Percentiles rank a stretch among this genome's conserved stretches.
Evolutionary conservation across 2,113 vertebrate genomes (phyloP).

Genomic region (Ceyx margarethae): DNA sequence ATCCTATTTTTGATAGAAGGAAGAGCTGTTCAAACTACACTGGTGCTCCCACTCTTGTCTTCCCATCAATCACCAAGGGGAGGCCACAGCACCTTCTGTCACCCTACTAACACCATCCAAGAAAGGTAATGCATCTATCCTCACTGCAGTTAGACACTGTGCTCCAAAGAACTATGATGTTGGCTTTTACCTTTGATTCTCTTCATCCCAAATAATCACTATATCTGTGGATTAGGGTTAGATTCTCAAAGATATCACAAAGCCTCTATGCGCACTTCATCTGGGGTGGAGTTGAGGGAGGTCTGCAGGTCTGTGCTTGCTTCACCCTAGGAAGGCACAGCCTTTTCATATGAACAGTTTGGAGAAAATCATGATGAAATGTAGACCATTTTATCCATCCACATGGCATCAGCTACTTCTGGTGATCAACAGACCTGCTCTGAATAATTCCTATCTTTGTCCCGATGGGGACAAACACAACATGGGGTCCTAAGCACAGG

Average conservation of each 20-base stretch:
- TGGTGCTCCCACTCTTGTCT: neutral
- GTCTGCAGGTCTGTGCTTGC: neutral
- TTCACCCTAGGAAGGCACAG: neutral
- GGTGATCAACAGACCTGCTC: neutral
- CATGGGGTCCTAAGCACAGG: neutral
- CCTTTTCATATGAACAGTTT: neutral
- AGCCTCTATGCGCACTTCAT: neutral
- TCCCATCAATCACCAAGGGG: rapidly evolving
- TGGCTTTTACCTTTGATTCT: neutral
- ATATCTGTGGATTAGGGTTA: too few relatives aligned
- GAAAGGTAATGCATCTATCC: neutral
- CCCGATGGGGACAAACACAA: neutral
- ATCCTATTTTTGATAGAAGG: neutral
- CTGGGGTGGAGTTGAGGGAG: neutral
- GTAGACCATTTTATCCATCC: neutral
- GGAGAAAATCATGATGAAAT: neutral
- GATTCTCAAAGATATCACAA: neutral
- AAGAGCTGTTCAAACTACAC: neutral
- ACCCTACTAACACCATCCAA: neutral
- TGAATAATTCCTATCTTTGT: neutral
- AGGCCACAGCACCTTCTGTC: neutral
- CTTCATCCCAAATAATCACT: neutral
- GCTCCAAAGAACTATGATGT: rapidly evolving
- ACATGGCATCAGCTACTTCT: neutral
- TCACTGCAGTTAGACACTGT: rapidly evolving